phyloP scores from a whole-genome alignment of 1,140 invertebrate species.

The Drosophila jambulina region DNA sequence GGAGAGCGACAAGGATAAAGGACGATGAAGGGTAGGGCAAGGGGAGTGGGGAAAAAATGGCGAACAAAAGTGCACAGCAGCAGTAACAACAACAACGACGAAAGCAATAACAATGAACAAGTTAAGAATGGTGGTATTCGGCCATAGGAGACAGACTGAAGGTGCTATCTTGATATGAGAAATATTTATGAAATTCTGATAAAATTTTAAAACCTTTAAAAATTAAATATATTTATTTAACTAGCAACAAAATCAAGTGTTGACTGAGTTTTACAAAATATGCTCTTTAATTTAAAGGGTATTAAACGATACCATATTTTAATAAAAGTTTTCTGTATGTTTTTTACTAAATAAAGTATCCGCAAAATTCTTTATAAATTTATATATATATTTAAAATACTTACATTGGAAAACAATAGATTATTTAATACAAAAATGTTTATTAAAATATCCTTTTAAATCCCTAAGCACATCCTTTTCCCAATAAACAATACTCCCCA shows the following conservation, averaged over 20 bases:
- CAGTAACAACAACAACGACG: constrained; percentile 22
- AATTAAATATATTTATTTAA: background rate
- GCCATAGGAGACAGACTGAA: constrained; percentile 2
- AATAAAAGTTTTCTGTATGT: no score
- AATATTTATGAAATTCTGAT: background rate
- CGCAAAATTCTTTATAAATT: background rate
- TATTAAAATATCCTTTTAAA: no score
- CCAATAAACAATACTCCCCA: background rate
- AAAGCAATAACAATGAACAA: constrained; percentile 56
- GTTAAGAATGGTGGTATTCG: constrained; percentile 16
- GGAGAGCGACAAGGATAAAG: constrained; percentile 8
- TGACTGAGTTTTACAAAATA: background rate
- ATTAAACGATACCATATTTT: background rate
- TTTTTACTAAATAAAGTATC: background rate
- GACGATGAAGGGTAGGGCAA: background rate
- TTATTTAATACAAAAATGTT: background rate
- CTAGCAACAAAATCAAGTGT: background rate
- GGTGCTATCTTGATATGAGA: no score
- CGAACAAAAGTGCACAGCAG: constrained; percentile 75
- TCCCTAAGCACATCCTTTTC: background rate
- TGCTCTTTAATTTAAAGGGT: background rate
- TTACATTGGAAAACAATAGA: background rate
- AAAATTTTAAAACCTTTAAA: no score
- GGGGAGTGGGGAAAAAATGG: constrained; percentile 57
- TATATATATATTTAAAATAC: no score